Base-by-base conservation (phyloP, 53 echinoderm and acorn worm species). In the Echinarachnius parma region DNA sequence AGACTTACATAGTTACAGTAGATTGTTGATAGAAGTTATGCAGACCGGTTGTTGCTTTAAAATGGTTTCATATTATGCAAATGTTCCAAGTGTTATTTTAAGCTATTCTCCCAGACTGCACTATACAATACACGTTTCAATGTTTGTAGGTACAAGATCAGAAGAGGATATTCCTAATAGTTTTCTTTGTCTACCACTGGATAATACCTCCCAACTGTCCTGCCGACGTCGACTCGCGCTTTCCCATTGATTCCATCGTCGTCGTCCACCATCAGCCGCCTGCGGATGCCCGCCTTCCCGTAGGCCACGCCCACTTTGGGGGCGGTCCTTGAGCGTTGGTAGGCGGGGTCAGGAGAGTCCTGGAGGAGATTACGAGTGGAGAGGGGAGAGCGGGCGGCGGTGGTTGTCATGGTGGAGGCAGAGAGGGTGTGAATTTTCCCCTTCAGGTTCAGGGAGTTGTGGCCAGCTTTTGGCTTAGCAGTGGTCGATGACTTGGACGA, bases 171-270 rank as follows among this genome's bases (percentile, higher is more conserved):
- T n/a, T n/a, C n/a, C n/a, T 45, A 87, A 39, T 37, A 78, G 53
- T 87, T 87, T 39, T 87, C 87, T 37, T 87, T 87, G 28, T 87
- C 87, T 9, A 75, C 23, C 24, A 87, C 78, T 2, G 82, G 82
- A 46, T 87, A 78, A 32, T 87, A 87, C 50, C 78, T 80, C 3
- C 87, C 87, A 2, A 82, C 78, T 0, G 75, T 20, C 78, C 66
- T 28, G 81, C 76, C 33, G 78, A 81, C 5, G 64, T 77, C 42
- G 30, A 52, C 48, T 21, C 77, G 21, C 55, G 31, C 46, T 65
- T 36, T 28, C 81, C 45, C 21, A 37, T 37, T 2, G 75, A 30
- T 22, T 61, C 64, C 2, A n/a, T n/a, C n/a, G n/a, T 34, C 49
- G 52, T 86, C 70, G 57, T 45, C 68, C n/a, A 44, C 65, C 9